phyloP scores from a whole-genome alignment of 2,888 invertebrate species.

The Neocrepidodera transversa region DNA sequence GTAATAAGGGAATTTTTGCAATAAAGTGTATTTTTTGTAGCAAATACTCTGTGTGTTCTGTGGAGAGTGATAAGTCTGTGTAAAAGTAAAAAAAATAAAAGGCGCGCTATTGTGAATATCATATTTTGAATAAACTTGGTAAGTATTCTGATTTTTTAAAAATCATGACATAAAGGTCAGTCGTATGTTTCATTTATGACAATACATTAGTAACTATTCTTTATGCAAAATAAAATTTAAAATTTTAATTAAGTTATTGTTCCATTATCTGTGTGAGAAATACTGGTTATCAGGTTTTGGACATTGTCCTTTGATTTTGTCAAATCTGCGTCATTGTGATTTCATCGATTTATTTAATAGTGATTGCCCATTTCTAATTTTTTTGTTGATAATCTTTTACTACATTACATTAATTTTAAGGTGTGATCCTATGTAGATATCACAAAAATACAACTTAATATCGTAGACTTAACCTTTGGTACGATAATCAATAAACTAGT shows the following conservation, averaged over 20 bases:
- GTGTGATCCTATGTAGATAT: too few species aligned
- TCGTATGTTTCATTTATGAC: neutral
- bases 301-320: slow-evolving; percentile 23
- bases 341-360: neutral
- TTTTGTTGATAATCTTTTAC: too few species aligned
- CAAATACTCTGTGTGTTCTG: slow-evolving; percentile 17
- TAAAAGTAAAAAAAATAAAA: neutral
- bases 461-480: too few species aligned
- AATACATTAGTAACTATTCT: neutral
- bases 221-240: neutral
- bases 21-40: neutral
- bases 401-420: too few species aligned
- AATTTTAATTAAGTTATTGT: neutral
- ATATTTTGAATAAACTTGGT: slow-evolving; percentile 2
- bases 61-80: slow-evolving; percentile 18
- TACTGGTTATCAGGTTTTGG: slow-evolving; percentile 12
- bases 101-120: neutral
- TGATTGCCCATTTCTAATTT: too few species aligned
- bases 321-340: slow-evolving; percentile 4
- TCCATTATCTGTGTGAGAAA: slow-evolving; percentile 14
- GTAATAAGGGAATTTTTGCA: slow-evolving; percentile 5
- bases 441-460: too few species aligned
- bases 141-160: neutral
- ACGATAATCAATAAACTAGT: too few species aligned
- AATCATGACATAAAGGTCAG: slow-evolving; percentile 3